Evolutionary conservation across 2,888 invertebrate species (phyloP).

Genomic region (Microchrysa polita): DNA sequence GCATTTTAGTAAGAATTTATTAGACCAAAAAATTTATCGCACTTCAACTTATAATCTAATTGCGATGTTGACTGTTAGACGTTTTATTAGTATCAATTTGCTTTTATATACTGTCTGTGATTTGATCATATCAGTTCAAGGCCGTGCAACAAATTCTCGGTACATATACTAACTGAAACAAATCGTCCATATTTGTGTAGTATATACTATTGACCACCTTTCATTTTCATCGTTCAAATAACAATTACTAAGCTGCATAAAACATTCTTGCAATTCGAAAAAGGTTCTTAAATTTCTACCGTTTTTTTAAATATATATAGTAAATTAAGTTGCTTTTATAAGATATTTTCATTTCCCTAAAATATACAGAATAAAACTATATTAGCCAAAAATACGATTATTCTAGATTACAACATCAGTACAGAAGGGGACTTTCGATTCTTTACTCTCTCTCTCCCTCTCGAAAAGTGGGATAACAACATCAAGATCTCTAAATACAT

Average conservation of each 20-base stretch:
- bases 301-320: background rate
- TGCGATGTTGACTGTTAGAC: slow-evolving; percentile 50
- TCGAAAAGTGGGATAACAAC: no score
- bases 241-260: background rate
- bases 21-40: background rate
- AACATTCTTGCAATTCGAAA: background rate
- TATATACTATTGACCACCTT: background rate
- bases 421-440: no score
- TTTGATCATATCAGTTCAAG: slow-evolving; percentile 43
- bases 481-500: no score
- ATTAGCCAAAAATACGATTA: no score
- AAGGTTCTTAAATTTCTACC: no score
- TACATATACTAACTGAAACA: background rate
- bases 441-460: no score
- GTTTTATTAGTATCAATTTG: slow-evolving; percentile 36
- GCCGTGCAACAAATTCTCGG: slow-evolving; percentile 31
- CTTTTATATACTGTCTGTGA: slow-evolving; percentile 7
- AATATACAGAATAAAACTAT: no score
- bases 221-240: background rate
- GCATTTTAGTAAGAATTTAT: background rate
- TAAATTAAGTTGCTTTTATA: background rate
- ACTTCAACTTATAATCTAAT: slow-evolving; percentile 33
- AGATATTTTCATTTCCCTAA: no score
- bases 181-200: background rate
- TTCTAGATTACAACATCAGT: no score